These are phyloP conservation scores for Sphaeramia orbicularis DNA, from an alignment of 2,797 vertebrate genomes.

Conservation along the genomic window DNA sequence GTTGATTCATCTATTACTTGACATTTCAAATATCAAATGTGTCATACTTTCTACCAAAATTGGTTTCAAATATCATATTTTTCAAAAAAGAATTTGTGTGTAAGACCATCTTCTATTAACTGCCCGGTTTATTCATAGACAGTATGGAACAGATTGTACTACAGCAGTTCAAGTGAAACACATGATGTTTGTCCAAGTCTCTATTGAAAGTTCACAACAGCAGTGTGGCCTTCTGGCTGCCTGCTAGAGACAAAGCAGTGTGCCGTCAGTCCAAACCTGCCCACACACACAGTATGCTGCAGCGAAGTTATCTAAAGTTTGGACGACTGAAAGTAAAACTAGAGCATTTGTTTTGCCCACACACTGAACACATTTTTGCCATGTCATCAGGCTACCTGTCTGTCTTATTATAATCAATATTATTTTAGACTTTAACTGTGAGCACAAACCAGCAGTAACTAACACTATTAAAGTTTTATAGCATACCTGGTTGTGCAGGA, in stretches of 20 bases:
- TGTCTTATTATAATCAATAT: background rate
- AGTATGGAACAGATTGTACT: slow-evolving; percentile 16
- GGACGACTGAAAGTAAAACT: slow-evolving; percentile 43
- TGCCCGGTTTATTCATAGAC: background rate
- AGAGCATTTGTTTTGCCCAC: slow-evolving; percentile 54
- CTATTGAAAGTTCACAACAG: slow-evolving; percentile 46
- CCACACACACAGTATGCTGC: slow-evolving; percentile 60
- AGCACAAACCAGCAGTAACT: background rate
- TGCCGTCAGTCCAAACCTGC: slow-evolving; percentile 61
- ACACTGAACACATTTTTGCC: slow-evolving; percentile 54
- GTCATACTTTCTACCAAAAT: no score
- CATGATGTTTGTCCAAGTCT: slow-evolving; percentile 47
- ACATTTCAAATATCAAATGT: no score
- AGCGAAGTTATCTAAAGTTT: slow-evolving; percentile 59
- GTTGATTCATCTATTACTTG: no score
- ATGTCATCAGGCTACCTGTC: slow-evolving; percentile 31
- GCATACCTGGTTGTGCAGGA: no score
- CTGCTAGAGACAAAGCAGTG: slow-evolving; percentile 63
- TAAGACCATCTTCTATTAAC: background rate
- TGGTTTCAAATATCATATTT: no score
- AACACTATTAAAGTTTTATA: no score
- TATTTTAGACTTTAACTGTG: slow-evolving; percentile 17
- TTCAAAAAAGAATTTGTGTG: background rate
- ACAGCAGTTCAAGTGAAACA: slow-evolving; percentile 22
- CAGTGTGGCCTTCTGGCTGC: slow-evolving; percentile 61